A percentile compares a stretch with the other conserved stretches of the same genome.
These are phyloP conservation scores for Istiophorus platypterus DNA, from an alignment of 2,113 vertebrate species.

Conservation along the genomic window DNA sequence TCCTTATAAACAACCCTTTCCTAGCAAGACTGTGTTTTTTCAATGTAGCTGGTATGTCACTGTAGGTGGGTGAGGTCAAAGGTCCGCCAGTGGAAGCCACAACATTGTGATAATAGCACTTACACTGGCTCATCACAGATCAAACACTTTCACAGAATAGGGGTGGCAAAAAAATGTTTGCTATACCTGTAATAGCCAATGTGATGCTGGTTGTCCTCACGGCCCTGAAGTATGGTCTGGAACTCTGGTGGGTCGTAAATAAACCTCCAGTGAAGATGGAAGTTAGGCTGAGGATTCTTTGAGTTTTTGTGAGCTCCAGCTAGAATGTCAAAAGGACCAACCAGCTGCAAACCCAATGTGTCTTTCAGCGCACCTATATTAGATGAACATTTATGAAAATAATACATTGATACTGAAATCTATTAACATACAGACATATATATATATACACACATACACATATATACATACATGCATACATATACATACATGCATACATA, in stretches of 20 bases:
- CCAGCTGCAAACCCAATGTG: slow-evolving; percentile 89
- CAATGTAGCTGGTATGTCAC: background rate
- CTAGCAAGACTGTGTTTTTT: background rate
- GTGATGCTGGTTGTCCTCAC: slow-evolving; percentile 90
- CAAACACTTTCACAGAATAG: background rate
- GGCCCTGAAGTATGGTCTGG: slow-evolving; percentile 91
- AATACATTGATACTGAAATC: background rate
- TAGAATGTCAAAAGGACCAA: slow-evolving; percentile 96
- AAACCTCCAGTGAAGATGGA: slow-evolving; percentile 94
- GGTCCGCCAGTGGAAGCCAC: background rate
- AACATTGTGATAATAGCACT: background rate
- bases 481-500: too few relatives aligned
- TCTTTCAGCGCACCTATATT: slow-evolving; percentile 88
- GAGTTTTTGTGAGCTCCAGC: slow-evolving; percentile 89
- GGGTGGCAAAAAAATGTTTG: background rate
- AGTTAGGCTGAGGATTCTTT: slow-evolving; percentile 85
- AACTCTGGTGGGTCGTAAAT: slow-evolving; percentile 98
- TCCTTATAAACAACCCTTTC: background rate
- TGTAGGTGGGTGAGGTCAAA: background rate
- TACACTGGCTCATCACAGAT: background rate
- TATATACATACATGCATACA: too few relatives aligned
- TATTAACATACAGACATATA: background rate
- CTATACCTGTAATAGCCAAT: slow-evolving; percentile 97
- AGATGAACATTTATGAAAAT: slow-evolving; percentile 14
- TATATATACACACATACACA: too few relatives aligned